Evolutionary conservation across 1,140 invertebrate genomes (phyloP).

Genomic region (Drosophila biarmipes): DNA sequence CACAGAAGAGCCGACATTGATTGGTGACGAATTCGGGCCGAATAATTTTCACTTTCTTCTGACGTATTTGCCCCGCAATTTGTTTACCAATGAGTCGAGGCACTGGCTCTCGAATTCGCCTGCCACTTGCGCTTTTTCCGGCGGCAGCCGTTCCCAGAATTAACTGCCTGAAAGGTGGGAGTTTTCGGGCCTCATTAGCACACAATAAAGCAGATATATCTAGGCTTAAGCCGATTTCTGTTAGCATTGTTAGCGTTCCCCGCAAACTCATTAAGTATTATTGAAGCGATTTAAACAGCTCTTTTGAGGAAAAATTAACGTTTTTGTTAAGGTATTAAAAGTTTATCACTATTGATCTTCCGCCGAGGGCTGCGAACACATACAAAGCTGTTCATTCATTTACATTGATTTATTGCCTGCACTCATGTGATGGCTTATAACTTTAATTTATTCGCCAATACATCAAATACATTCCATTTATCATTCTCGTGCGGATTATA

Average conservation of each 20-base stretch:
- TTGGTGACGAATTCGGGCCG: conserved; percentile 59
- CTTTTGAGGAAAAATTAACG: conserved; percentile 30
- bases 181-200: conserved; percentile 70
- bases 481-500: conserved; percentile 26
- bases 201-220: conserved; percentile 65
- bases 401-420: conserved; percentile 9
- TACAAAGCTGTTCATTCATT: neutral
- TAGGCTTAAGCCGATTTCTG: conserved; percentile 29
- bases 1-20: conserved; percentile 44
- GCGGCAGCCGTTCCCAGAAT: conserved; percentile 18
- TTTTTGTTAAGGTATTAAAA: conserved; percentile 39
- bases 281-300: conserved; percentile 42
- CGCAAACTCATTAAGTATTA: conserved; percentile 55
- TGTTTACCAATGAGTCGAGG: conserved; percentile 57
- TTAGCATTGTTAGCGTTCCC: conserved; percentile 62
- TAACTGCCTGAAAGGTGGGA: conserved; percentile 49
- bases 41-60: conserved; percentile 73
- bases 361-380: neutral
- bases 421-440: conserved; percentile 1
- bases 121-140: conserved; percentile 63
- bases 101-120: conserved; percentile 23
- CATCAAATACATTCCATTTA: conserved; percentile 24
- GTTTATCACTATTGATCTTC: conserved; percentile 15
- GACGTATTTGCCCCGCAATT: conserved; percentile 42
- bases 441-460: conserved; percentile 27